These are phyloP conservation scores for Brachypterus glaber DNA, from an alignment of 2,888 invertebrate species.

Conservation along the genomic window DNA sequence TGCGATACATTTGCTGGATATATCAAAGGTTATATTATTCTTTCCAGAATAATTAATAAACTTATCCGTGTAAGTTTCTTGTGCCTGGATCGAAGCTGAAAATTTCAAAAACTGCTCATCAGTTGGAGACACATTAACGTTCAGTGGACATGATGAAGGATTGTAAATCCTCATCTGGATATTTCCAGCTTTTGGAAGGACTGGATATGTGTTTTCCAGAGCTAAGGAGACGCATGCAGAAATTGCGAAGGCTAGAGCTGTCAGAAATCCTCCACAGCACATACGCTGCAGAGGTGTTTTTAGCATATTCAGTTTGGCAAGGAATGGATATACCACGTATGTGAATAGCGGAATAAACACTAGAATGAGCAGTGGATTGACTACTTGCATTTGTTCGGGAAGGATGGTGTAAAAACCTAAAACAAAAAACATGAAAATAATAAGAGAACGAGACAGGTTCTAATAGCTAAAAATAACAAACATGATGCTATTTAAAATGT, in stretches of 20 bases:
- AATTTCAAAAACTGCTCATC: too few relatives aligned
- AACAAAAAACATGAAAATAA: neutral
- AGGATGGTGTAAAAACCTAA: conserved; percentile 54
- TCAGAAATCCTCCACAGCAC: conserved; percentile 77
- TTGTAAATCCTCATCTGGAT: conserved; percentile 66
- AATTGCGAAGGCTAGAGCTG: conserved; percentile 75
- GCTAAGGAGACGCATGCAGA: conserved; percentile 76
- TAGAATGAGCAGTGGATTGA: conserved; percentile 80
- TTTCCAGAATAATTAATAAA: neutral
- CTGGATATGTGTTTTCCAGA: conserved; percentile 60
- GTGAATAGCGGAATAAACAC: conserved; percentile 79
- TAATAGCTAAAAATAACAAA: too few relatives aligned
- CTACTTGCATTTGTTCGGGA: conserved; percentile 92
- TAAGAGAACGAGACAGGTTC: neutral
- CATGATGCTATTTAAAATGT: too few relatives aligned
- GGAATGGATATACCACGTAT: conserved; percentile 67
- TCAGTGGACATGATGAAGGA: conserved; percentile 44
- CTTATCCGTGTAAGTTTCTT: too few relatives aligned
- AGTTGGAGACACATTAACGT: conserved; percentile 1
- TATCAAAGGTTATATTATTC: neutral
- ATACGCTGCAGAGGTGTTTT: conserved; percentile 79
- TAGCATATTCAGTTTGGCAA: conserved; percentile 56
- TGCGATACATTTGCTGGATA: conserved; percentile 45
- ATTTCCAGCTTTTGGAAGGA: conserved; percentile 46
- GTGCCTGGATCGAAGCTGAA: too few relatives aligned